A percentile compares a stretch with the other conserved stretches of the same genome.
Evolutionary conservation across 2,888 invertebrate species (phyloP).

Genomic region (Cantharis lateralis): DNA sequence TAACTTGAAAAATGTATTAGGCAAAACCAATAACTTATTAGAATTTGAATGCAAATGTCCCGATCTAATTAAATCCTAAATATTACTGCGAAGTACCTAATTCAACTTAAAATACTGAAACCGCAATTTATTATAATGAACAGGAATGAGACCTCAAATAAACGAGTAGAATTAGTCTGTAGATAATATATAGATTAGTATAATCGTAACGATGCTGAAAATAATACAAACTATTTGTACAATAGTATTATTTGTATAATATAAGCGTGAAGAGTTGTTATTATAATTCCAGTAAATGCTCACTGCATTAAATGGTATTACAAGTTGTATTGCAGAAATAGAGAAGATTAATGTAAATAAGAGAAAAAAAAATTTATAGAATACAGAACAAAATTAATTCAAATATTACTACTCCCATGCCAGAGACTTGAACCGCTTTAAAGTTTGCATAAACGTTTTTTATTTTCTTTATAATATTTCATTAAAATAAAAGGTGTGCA

Average conservation of each 20-base stretch:
- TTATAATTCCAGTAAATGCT: neutral
- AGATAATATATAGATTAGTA: constrained; percentile 10
- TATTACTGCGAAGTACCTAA: neutral
- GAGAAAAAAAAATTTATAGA: neutral
- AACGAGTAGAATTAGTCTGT: constrained; percentile 11
- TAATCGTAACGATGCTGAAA: constrained; percentile 8
- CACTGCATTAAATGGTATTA: neutral
- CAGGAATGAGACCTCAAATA: constrained; percentile 10
- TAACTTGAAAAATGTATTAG: neutral
- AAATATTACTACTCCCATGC: neutral
- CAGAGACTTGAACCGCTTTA: neutral
- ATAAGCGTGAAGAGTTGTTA: neutral
- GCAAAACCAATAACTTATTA: neutral
- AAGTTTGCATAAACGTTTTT: neutral
- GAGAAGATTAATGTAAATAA: neutral
- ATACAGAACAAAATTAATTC: neutral
- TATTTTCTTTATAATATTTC: neutral
- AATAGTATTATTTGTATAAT: neutral
- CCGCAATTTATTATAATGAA: constrained; percentile 10
- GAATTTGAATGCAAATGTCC: neutral
- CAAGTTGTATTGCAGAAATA: neutral
- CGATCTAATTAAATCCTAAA: constrained; percentile 4
- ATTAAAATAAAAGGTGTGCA: neutral
- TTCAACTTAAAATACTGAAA: constrained; percentile 6
- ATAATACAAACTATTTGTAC: constrained; percentile 14